A percentile compares a stretch with the other conserved stretches of the same genome.
Conservation (phyloP, 2,888 invertebrate species). For the Scotopteryx bipunctaria region DNA sequence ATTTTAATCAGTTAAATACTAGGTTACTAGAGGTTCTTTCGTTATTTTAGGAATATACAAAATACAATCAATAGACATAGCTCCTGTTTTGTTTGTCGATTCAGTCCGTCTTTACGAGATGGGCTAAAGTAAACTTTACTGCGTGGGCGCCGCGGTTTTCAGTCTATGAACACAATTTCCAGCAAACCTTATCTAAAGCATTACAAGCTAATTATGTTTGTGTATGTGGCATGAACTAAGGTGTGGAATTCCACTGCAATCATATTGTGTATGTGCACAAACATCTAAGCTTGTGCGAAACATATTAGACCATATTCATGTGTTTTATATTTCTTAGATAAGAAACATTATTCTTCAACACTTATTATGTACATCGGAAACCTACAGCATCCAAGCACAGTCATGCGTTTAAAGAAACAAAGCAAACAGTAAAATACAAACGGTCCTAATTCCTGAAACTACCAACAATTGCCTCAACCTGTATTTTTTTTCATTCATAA, state of each 20-base stretch:
- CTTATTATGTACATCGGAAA: background rate
- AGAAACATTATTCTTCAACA: too few relatives aligned
- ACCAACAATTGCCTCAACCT: background rate
- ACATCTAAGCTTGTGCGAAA: constrained; percentile 12
- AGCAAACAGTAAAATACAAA: too few relatives aligned
- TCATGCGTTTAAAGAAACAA: too few relatives aligned
- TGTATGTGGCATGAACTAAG: constrained; percentile 79
- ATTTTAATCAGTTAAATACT: constrained; percentile 68
- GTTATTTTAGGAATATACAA: constrained; percentile 68
- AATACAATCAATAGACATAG: constrained; percentile 53
- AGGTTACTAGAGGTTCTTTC: constrained; percentile 59
- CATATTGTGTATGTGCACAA: constrained; percentile 50
- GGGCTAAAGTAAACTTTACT: constrained; percentile 40
- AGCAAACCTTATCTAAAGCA: constrained; percentile 82
- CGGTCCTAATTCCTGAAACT: background rate
- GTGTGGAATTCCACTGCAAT: constrained; percentile 65
- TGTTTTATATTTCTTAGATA: background rate
- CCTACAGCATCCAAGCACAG: too few relatives aligned
- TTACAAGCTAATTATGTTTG: constrained; percentile 81
- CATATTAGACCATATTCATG: background rate
- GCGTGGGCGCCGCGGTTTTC: constrained; percentile 53
- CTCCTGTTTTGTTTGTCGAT: constrained; percentile 30
- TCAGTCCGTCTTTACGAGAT: constrained; percentile 32
- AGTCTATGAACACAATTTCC: constrained; percentile 82
- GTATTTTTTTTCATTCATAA: background rate